These are phyloP conservation scores for Prochilodus magdalenae DNA, from an alignment of 2,113 vertebrate species.

Conservation along the genomic window DNA sequence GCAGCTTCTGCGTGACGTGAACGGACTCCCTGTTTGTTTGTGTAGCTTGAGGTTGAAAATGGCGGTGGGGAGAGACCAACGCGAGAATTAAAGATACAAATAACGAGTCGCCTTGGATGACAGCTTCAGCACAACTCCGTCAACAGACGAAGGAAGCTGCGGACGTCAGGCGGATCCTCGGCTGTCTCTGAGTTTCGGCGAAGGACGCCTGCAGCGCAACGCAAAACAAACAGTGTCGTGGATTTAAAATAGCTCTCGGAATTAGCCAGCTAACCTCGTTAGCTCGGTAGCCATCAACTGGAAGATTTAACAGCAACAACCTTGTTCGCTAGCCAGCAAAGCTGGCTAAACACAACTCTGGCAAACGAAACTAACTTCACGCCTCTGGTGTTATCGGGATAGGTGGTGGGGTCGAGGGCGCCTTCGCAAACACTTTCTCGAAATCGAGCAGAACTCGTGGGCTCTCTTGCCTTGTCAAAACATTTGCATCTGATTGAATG, in stretches of 20 bases:
- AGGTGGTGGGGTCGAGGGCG: neutral
- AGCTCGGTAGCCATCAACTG: constrained; percentile 56
- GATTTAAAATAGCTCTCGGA: constrained; percentile 59
- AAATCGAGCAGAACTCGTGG: neutral
- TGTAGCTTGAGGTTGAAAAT: constrained; percentile 80
- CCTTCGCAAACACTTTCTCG: neutral
- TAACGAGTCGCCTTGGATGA: constrained; percentile 53
- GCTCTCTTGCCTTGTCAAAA: constrained; percentile 31
- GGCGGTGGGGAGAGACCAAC: constrained; percentile 78
- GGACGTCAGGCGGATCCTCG: constrained; percentile 18
- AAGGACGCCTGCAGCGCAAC: constrained; percentile 47
- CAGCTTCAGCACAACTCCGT: constrained; percentile 57
- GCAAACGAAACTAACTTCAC: constrained; percentile 23
- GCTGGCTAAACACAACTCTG: constrained; percentile 25
- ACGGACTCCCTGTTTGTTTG: constrained; percentile 79
- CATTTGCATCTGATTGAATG: constrained; percentile 52
- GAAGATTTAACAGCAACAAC: constrained; percentile 62
- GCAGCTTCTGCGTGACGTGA: constrained; percentile 50
- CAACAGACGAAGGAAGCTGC: constrained; percentile 29
- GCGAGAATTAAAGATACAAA: constrained; percentile 68
- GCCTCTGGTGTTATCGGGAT: neutral
- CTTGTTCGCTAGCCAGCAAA: constrained; percentile 70
- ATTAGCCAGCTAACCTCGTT: constrained; percentile 68
- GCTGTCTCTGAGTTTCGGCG: constrained; percentile 8
- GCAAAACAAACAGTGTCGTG: constrained; percentile 33